A percentile compares a stretch with the other conserved stretches of the same genome.
Conservation (phyloP, 1,140 invertebrate genomes). For the Pemphigus obesinymphae region DNA sequence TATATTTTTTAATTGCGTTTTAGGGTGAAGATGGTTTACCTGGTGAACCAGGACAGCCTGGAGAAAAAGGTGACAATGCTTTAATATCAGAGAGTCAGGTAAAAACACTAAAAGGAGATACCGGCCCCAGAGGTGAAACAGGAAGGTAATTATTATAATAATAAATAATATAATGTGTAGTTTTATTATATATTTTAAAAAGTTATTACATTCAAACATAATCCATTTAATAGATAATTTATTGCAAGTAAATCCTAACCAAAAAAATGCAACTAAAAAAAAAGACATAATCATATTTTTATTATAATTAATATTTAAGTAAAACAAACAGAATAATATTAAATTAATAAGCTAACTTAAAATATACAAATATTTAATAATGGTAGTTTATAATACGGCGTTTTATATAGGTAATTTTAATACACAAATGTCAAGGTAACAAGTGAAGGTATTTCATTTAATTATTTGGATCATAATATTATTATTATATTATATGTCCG, state of each 20-base stretch:
- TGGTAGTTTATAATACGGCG: neutral
- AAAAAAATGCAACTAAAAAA: too few relatives aligned
- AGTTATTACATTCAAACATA: too few relatives aligned
- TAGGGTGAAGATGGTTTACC: conserved; percentile 61
- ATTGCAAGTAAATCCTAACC: neutral
- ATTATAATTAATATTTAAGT: too few relatives aligned
- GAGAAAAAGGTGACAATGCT: conserved; percentile 62
- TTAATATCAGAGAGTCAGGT: neutral
- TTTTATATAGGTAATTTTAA: neutral
- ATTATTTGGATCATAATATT: too few relatives aligned
- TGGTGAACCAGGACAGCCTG: conserved; percentile 48
- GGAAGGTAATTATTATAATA: conserved; percentile 15
- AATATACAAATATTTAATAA: neutral
- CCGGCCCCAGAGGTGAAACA: neutral
- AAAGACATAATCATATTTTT: too few relatives aligned
- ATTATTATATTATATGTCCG: too few relatives aligned
- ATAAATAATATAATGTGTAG: too few relatives aligned
- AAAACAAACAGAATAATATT: too few relatives aligned
- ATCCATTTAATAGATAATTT: too few relatives aligned
- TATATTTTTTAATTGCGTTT: neutral
- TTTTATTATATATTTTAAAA: too few relatives aligned
- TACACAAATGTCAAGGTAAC: neutral
- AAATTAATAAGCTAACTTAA: too few relatives aligned
- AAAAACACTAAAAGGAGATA: neutral
- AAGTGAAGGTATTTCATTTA: too few relatives aligned